Evolutionary conservation across 2,888 invertebrate species (phyloP).

Genomic region (Tachystola acroxantha): DNA sequence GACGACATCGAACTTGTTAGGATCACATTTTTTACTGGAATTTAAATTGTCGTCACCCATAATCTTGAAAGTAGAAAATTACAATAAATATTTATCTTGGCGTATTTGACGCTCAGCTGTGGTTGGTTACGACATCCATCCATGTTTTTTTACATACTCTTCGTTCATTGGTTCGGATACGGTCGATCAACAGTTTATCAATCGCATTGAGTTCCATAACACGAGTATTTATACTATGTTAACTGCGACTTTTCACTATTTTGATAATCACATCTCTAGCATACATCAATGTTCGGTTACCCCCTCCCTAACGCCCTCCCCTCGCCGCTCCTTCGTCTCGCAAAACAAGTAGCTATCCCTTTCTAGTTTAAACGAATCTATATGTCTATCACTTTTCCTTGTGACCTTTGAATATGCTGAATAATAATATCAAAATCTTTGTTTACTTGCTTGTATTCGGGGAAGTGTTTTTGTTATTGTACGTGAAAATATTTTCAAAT

Average conservation of each 20-base stretch:
- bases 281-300: background rate
- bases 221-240: too few species aligned
- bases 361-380: conserved; percentile 17
- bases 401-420: conserved; percentile 72
- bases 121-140: conserved; percentile 47
- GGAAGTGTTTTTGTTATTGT: conserved; percentile 75
- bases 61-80: conserved; percentile 52
- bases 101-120: conserved; percentile 61
- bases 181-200: too few species aligned
- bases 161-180: conserved; percentile 1
- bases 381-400: conserved; percentile 34
- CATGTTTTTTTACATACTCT: conserved; percentile 16
- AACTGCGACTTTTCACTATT: too few species aligned
- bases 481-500: conserved; percentile 40
- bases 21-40: conserved; percentile 71
- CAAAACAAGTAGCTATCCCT: conserved; percentile 33
- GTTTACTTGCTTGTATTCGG: conserved; percentile 64
- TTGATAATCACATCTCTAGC: background rate
- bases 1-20: conserved; percentile 82
- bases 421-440: conserved; percentile 71
- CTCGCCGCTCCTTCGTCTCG: conserved; percentile 30
- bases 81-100: conserved; percentile 43
- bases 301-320: conserved; percentile 21
- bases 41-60: conserved; percentile 74
- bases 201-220: too few species aligned